phyloP scores from a whole-genome alignment of 2,113 vertebrate genomes.

The Leiothrix lutea region DNA sequence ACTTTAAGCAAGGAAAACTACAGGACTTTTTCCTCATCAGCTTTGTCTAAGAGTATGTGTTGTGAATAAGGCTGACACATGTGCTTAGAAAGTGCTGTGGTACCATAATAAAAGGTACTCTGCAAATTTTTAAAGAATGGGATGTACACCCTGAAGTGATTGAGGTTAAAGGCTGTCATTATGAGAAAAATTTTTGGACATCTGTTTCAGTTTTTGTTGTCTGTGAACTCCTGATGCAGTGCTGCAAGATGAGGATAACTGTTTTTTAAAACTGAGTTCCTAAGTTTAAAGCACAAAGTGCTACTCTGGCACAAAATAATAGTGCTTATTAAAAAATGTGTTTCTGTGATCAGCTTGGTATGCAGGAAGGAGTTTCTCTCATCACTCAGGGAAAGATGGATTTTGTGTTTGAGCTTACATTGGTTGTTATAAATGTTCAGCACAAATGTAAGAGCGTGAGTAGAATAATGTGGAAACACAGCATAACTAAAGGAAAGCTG shows the following conservation, averaged over 20 bases:
- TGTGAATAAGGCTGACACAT: background rate
- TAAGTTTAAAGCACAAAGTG: background rate
- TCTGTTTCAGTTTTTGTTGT: background rate
- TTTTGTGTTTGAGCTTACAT: background rate
- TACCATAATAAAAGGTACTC: background rate
- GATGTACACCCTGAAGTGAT: background rate
- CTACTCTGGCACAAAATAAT: background rate
- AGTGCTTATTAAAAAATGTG: background rate
- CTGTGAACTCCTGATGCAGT: background rate
- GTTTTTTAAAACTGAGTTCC: background rate
- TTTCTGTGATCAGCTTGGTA: background rate
- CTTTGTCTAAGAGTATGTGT: background rate
- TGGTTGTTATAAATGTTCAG: background rate
- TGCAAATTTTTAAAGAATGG: background rate
- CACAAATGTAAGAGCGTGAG: background rate
- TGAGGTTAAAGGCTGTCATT: background rate
- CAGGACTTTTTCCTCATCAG: background rate
- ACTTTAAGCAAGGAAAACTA: background rate
- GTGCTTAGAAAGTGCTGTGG: background rate
- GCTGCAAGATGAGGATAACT: background rate
- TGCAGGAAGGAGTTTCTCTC: background rate
- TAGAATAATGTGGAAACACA: background rate
- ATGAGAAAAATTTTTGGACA: background rate
- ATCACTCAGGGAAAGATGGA: background rate
- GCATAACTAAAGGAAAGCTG: background rate